Conservation (phyloP, 2,797 vertebrate genomes). For the Helarctos malayanus region DNA sequence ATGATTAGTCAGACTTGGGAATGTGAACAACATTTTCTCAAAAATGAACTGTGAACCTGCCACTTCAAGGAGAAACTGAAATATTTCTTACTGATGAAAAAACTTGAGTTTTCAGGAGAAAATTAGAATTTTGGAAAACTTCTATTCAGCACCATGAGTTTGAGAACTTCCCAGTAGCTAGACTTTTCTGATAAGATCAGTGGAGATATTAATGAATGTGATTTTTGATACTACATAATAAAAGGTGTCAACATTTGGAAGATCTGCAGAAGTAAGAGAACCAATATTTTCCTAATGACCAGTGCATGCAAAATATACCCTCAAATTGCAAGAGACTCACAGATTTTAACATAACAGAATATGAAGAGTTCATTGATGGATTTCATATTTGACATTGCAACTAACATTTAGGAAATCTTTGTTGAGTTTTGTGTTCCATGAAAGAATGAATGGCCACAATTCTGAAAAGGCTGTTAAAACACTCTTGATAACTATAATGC, state of each 20-base stretch:
- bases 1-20: background rate
- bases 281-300: background rate
- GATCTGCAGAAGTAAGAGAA: background rate
- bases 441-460: background rate
- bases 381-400: background rate
- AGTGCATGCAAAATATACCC: background rate
- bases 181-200: background rate
- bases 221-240: background rate
- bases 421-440: background rate
- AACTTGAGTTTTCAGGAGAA: constrained; percentile 10
- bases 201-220: background rate
- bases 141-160: background rate
- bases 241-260: constrained; percentile 11
- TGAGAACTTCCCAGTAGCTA: background rate
- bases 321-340: background rate
- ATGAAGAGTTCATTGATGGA: background rate
- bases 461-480: background rate
- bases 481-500: background rate
- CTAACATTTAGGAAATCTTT: constrained; percentile 2
- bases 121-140: background rate
- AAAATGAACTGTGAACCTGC: background rate
- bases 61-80: background rate
- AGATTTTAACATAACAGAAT: background rate
- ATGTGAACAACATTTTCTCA: background rate
- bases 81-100: background rate